A percentile compares a stretch with the other conserved stretches of the same genome.
Evolutionary conservation across 2,113 vertebrate genomes (phyloP).

Genomic region (Coptodon bakossiorum): DNA sequence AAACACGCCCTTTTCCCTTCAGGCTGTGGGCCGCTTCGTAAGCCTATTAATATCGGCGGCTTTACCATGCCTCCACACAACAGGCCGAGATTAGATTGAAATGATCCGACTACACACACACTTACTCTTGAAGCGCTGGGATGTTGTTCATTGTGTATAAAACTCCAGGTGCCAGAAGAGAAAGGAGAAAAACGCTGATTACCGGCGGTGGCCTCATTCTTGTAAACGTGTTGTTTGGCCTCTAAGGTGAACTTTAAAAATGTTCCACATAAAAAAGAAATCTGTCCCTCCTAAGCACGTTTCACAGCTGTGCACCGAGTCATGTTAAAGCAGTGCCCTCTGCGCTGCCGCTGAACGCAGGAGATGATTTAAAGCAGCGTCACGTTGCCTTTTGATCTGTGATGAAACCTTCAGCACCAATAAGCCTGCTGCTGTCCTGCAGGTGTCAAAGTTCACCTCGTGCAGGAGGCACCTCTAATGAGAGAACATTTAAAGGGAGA

Average conservation of each 20-base stretch:
- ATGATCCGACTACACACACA: constrained; percentile 3
- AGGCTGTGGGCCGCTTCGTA: neutral
- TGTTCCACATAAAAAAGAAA: neutral
- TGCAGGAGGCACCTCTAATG: neutral
- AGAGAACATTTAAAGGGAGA: neutral
- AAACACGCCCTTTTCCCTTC: neutral
- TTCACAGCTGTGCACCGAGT: neutral
- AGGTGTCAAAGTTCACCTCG: constrained; percentile 58
- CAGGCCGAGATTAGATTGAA: neutral
- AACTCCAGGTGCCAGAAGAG: constrained; percentile 74
- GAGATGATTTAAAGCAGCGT: constrained; percentile 25
- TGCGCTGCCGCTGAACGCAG: neutral
- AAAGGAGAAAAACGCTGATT: constrained; percentile 68
- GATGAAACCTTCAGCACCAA: constrained; percentile 1
- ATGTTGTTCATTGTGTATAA: constrained; percentile 71
- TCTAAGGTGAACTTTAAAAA: neutral
- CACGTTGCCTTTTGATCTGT: constrained; percentile 37
- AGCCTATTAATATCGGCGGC: neutral
- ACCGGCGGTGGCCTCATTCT: constrained; percentile 72
- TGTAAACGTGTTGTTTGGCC: neutral
- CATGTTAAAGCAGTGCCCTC: neutral
- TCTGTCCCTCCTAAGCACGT: neutral
- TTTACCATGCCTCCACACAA: neutral
- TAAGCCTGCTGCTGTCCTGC: neutral
- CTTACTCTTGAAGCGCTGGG: constrained; percentile 80